phyloP scores from a whole-genome alignment of 2,113 vertebrate genomes.

The Pituophis catenifer region DNA sequence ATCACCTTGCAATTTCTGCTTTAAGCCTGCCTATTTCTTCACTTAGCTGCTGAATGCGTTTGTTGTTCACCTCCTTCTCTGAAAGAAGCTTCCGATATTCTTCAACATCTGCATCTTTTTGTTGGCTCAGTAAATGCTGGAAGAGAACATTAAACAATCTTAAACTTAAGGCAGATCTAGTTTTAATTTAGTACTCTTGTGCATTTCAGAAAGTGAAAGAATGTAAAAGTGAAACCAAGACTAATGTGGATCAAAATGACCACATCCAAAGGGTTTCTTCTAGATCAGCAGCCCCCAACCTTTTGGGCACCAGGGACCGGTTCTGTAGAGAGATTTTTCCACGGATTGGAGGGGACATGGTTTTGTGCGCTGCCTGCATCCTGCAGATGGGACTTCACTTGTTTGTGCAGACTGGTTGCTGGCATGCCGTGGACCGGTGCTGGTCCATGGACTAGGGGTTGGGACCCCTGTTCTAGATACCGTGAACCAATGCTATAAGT shows the following conservation, averaged over 20 bases:
- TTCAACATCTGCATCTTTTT: conserved; percentile 93
- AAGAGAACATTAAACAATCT: conserved; percentile 33
- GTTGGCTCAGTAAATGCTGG: conserved; percentile 90
- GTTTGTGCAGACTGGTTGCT: no score
- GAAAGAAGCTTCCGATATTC: conserved; percentile 90
- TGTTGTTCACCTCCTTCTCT: conserved; percentile 87
- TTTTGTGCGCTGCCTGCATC: no score
- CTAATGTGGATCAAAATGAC: neutral
- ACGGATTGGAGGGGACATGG: no score
- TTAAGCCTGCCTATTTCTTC: conserved; percentile 87
- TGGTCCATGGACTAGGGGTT: no score
- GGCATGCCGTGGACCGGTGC: no score
- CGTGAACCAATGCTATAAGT: neutral
- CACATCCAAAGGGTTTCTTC: neutral
- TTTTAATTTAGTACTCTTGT: neutral
- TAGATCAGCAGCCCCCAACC: no score
- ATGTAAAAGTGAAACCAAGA: neutral
- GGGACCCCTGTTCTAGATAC: neutral
- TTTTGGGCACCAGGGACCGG: no score
- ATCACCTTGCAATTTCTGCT: conserved; percentile 83
- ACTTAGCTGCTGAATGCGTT: conserved; percentile 90
- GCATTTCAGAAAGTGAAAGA: neutral
- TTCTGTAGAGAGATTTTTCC: no score
- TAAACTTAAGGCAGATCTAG: neutral
- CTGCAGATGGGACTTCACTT: no score